Percentiles rank a stretch among this genome's conserved stretches.
Evolutionary conservation across 2,797 vertebrate species (phyloP).

Genomic region (Chiloscyllium punctatum): DNA sequence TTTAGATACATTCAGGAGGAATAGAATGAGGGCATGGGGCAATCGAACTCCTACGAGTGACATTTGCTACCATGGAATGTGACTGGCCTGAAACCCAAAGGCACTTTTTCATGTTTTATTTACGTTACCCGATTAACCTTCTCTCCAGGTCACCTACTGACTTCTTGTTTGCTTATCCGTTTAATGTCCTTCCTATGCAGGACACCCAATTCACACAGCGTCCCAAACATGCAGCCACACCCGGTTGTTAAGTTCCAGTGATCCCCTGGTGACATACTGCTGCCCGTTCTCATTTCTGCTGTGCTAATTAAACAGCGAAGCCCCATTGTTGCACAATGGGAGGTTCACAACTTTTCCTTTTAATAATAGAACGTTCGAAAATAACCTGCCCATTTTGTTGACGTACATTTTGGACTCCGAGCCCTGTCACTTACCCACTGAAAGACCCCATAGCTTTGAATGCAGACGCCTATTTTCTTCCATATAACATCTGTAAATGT

Average conservation of each 20-base stretch:
- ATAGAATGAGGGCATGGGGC: neutral
- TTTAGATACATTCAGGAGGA: neutral
- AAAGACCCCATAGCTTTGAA: neutral
- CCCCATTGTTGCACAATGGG: slow-evolving; percentile 14
- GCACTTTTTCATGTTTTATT: neutral
- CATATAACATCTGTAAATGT: slow-evolving; percentile 35
- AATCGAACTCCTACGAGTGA: neutral
- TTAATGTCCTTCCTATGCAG: slow-evolving; percentile 42
- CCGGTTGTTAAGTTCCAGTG: slow-evolving; percentile 46
- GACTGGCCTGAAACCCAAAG: neutral
- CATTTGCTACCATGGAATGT: neutral
- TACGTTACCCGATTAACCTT: slow-evolving; percentile 42
- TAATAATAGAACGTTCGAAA: slow-evolving; percentile 30
- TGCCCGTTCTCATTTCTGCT: neutral
- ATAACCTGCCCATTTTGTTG: slow-evolving; percentile 32
- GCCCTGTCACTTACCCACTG: neutral
- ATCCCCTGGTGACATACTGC: neutral
- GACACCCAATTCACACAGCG: slow-evolving; percentile 47
- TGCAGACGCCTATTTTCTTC: slow-evolving; percentile 29
- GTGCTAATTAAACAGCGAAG: neutral
- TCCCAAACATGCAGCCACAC: slow-evolving; percentile 51
- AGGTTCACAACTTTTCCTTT: neutral
- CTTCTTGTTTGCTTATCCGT: slow-evolving; percentile 7
- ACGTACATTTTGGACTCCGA: neutral
- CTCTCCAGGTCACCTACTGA: slow-evolving; percentile 43